Conservation (phyloP, 2,888 invertebrate species). For the Meghimatium bilineatum region DNA sequence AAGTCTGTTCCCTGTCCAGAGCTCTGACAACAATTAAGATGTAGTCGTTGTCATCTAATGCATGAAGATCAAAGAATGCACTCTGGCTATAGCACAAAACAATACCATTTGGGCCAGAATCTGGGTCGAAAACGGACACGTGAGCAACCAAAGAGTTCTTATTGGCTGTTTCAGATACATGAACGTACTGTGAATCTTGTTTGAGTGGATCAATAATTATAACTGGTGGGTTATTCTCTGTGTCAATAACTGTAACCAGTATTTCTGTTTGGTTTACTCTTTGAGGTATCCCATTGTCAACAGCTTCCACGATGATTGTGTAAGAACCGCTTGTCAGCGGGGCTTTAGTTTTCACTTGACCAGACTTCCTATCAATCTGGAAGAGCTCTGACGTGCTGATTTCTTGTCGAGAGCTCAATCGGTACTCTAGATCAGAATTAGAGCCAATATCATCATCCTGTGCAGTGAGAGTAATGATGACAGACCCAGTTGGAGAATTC, state of each 20-base stretch:
- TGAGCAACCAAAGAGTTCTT: constrained; percentile 47
- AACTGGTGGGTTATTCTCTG: constrained; percentile 95
- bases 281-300: constrained; percentile 63
- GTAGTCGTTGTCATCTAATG: constrained; percentile 40
- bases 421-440: constrained; percentile 81
- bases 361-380: constrained; percentile 58
- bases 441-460: constrained; percentile 89
- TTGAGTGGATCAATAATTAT: constrained; percentile 59
- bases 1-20: constrained; percentile 66
- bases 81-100: constrained; percentile 52
- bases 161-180: constrained; percentile 38
- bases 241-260: constrained; percentile 82
- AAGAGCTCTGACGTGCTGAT: constrained; percentile 60
- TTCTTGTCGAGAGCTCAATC: constrained; percentile 66
- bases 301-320: constrained; percentile 65
- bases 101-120: constrained; percentile 48
- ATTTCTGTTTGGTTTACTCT: constrained; percentile 63
- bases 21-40: constrained; percentile 62
- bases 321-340: constrained; percentile 61
- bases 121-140: constrained; percentile 50
- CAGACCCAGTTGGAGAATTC: constrained; percentile 60
- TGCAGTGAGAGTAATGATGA: constrained; percentile 82
- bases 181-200: constrained; percentile 51
- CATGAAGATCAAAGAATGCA: constrained; percentile 50
- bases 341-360: constrained; percentile 63